A percentile compares a stretch with the other conserved stretches of the same genome.
Conservation (phyloP, 1,140 invertebrate genomes). For the Drosophila ogumai region DNA sequence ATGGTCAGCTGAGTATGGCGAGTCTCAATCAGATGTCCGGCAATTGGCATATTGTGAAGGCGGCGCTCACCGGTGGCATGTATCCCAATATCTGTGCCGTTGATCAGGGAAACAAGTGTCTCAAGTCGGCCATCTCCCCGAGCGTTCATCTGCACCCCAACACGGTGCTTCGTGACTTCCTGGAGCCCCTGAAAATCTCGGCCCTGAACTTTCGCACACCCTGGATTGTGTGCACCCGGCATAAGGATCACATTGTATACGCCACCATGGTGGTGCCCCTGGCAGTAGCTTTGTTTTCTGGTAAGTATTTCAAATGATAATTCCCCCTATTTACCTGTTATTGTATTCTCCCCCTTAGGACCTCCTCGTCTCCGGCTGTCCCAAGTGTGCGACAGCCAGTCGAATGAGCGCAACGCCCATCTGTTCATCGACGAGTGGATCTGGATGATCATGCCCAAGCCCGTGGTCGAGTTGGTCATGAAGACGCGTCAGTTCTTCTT, state of each 20-base stretch:
- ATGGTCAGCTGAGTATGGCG: slow-evolving; percentile 90
- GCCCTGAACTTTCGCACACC: slow-evolving; percentile 88
- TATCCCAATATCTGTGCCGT: slow-evolving; percentile 94
- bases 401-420: slow-evolving; percentile 20
- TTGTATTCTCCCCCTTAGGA: slow-evolving; percentile 11
- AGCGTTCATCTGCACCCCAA: slow-evolving; percentile 83
- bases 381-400: slow-evolving; percentile 20
- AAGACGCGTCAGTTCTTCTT: slow-evolving; percentile 92
- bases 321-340: background rate
- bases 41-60: slow-evolving; percentile 97
- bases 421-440: slow-evolving; percentile 91
- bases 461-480: slow-evolving; percentile 88
- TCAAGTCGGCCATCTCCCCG: slow-evolving; percentile 50
- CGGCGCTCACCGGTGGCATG: slow-evolving; percentile 92
- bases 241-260: slow-evolving; percentile 90
- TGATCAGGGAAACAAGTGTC: slow-evolving; percentile 60
- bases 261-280: slow-evolving; percentile 92
- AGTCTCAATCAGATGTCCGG: slow-evolving; percentile 94
- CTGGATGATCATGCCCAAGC: slow-evolving; percentile 89
- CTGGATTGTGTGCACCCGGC: slow-evolving; percentile 95
- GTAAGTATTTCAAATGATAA: slow-evolving; percentile 19
- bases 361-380: slow-evolving; percentile 22
- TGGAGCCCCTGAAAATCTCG: slow-evolving; percentile 75
- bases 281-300: slow-evolving; percentile 90
- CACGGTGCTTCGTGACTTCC: slow-evolving; percentile 87